These are phyloP conservation scores for Alentia gelatinosa DNA, from an alignment of 2,888 invertebrate genomes.

Conservation along the genomic window DNA sequence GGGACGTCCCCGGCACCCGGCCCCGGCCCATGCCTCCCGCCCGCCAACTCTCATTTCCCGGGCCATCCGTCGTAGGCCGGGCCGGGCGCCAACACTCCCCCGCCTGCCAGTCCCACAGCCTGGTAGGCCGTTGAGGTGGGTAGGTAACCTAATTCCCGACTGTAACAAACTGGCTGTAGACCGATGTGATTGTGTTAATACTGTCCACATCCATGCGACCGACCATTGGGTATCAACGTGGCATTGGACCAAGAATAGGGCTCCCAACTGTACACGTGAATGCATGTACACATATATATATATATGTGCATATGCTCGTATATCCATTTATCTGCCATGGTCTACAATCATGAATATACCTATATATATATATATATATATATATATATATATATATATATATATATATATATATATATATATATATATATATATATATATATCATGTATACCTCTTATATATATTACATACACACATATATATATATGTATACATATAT, in stretches of 20 bases:
- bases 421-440: neutral
- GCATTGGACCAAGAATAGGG: too few species aligned
- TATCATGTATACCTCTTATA: neutral
- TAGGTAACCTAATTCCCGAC: neutral
- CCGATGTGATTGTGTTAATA: neutral
- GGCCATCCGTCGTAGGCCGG: neutral
- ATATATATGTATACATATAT: neutral
- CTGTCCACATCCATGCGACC: too few species aligned
- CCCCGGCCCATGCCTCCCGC: neutral
- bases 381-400: neutral
- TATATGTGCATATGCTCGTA: too few species aligned
- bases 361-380: neutral
- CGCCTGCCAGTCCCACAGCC: neutral
- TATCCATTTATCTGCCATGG: too few species aligned
- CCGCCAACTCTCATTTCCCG: conserved; percentile 18
- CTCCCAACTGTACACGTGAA: too few species aligned
- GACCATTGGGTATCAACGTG: too few species aligned
- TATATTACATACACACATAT: neutral
- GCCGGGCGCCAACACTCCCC: neutral
- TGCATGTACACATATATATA: too few species aligned
- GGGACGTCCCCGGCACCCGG: neutral
- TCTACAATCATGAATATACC: too few species aligned
- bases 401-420: neutral
- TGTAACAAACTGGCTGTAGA: neutral
- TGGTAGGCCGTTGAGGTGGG: neutral